Evolutionary conservation across 2,888 invertebrate genomes (phyloP), one percentile per base, ranked within the genome.

Genomic region (Scaptomyza polygonia): DNA sequence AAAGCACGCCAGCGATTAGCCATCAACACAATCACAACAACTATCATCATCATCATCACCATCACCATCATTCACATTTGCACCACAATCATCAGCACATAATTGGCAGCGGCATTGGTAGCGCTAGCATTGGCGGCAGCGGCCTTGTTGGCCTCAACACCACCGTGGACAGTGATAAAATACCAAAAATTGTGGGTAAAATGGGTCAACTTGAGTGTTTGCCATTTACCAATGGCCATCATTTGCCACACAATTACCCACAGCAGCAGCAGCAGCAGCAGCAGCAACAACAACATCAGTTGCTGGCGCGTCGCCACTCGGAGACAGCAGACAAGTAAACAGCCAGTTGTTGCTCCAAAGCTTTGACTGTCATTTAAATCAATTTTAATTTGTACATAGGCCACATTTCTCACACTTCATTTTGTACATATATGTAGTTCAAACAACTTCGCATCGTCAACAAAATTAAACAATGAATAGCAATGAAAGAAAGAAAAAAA

Each of bases 111-210:
- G 88, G 88, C 57, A 77, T 79, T 59, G 72, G 82, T 58, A 76
- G 72, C 64, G 77, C 77, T 63, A 80, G 77, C 55, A 76, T 82
- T 51, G 89, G 85, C 18, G 80, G 82, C 54, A 85, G 79, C 45
- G 76, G 86, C 53, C 65, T 88, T 4, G 81, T 85, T 49, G 65
- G 56, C 61, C 66, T 72, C 49, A 52, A 55, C 58, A 36, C 52
- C 53, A 73, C 81, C 32, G 48, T 18, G 55, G 91, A 91, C 77
- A 91, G 90, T 89, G 92, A 91, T 89, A 91, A 91, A 78, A 92
- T 91, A 90, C 91, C 91, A 89, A 92, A 91, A 90, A 92, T 92
- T 75, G 92, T 92, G 72, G 92, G 92, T 63, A 92, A 91, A 88
- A 71, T 92, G 55, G 90, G 88, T 55, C 89, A 91, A 72, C 79